Conservation (phyloP, 2,113 vertebrate species). For the Hypanus sabinus region DNA sequence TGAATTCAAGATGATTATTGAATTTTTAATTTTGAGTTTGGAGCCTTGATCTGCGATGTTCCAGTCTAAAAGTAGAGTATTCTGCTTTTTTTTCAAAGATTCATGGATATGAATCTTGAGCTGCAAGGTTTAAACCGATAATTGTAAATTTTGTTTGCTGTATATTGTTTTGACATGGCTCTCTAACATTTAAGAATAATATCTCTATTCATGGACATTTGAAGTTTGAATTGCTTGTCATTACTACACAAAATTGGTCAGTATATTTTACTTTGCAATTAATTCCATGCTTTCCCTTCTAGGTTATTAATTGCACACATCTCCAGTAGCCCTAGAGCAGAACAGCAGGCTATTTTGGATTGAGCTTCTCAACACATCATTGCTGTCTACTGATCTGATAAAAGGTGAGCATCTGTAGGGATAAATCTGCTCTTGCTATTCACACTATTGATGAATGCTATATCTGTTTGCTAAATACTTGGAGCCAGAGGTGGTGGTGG, state of each 20-base stretch:
- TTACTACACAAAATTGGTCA: not conserved
- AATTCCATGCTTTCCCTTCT: not conserved
- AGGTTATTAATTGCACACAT: slow-evolving; percentile 7
- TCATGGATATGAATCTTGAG: too few species aligned
- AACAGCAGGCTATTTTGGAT: not conserved
- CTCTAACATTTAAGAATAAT: not conserved
- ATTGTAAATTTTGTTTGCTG: too few species aligned
- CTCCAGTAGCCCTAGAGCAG: not conserved
- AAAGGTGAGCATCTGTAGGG: not conserved
- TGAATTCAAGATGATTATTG: too few species aligned
- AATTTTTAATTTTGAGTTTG: too few species aligned
- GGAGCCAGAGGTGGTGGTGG: too few species aligned
- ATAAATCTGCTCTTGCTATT: not conserved
- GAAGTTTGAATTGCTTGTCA: not conserved
- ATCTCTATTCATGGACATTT: not conserved
- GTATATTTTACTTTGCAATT: not conserved
- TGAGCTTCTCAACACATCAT: not conserved
- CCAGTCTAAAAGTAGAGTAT: too few species aligned
- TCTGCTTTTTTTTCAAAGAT: too few species aligned
- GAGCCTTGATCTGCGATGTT: too few species aligned
- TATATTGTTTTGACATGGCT: not conserved
- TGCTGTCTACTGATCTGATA: slow-evolving; percentile 7
- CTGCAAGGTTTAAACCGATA: too few species aligned
- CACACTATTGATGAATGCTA: not conserved
- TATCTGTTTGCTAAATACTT: not conserved